phyloP scores from a whole-genome alignment of 2,797 vertebrate genomes.

The Apodemus agrarius region DNA sequence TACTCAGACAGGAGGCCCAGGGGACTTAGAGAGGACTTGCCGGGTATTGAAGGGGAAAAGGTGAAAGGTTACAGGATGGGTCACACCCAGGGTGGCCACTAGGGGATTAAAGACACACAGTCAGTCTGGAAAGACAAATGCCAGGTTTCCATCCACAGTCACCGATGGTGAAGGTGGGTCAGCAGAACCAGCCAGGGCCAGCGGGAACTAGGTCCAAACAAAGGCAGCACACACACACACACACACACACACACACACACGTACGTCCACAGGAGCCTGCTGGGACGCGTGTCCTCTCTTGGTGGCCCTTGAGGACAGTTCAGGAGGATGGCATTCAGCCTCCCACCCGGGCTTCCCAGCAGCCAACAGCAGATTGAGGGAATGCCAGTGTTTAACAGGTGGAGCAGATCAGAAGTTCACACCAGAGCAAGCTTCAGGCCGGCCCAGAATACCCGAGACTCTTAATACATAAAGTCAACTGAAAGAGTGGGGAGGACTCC shows the following conservation, averaged over 20 bases:
- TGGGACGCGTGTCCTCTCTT: background rate
- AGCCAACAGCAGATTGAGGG: background rate
- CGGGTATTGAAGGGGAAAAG: background rate
- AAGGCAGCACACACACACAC: accelerated
- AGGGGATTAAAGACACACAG: background rate
- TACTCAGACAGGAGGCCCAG: background rate
- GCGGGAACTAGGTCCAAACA: background rate
- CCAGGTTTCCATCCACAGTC: background rate
- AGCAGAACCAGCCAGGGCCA: background rate
- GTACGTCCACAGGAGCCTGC: background rate
- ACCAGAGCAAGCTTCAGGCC: background rate
- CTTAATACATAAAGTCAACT: no score
- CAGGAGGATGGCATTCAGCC: background rate
- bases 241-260: no score
- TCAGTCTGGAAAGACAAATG: background rate
- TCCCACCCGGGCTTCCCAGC: background rate
- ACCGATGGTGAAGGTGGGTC: background rate
- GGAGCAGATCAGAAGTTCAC: background rate
- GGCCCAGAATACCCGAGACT: background rate
- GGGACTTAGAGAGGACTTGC: background rate
- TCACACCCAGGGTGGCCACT: background rate
- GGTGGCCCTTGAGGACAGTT: background rate
- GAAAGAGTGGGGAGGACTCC: background rate
- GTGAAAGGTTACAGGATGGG: background rate
- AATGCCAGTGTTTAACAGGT: background rate